Evolutionary conservation across 2,888 invertebrate genomes (phyloP).

Genomic region (Lottia scabra): DNA sequence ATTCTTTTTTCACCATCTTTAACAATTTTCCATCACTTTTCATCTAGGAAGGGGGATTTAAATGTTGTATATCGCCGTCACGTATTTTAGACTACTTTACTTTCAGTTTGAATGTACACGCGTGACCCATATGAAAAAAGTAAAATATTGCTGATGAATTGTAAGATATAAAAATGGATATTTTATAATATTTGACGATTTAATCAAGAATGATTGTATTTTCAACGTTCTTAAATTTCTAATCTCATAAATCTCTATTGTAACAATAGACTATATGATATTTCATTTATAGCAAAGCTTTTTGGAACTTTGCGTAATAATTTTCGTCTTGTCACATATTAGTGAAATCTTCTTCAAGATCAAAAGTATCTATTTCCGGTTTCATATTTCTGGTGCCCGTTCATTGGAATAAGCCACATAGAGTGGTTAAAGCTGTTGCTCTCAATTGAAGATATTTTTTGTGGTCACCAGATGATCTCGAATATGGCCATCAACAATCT

Average conservation of each 20-base stretch:
- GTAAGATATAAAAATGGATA: neutral
- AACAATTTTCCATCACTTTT: no score
- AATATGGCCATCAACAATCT: no score
- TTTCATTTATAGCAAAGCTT: no score
- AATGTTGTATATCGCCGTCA: neutral
- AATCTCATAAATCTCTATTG: no score
- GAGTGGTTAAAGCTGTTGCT: no score
- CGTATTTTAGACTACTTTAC: neutral
- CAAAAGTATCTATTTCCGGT: neutral
- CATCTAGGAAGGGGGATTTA: no score
- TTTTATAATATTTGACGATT: neutral
- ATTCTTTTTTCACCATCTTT: neutral
- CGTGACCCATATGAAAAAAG: constrained; percentile 4
- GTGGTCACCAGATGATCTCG: no score
- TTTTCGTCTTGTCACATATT: neutral
- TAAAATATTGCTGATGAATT: neutral
- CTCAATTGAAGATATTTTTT: no score
- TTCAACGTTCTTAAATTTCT: neutral
- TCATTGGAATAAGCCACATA: no score
- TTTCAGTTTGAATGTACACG: neutral
- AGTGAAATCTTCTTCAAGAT: neutral
- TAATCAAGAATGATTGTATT: neutral
- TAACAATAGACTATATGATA: no score
- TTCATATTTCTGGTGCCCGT: no score
- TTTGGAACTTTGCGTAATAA: neutral